Evolutionary conservation across 2,888 invertebrate genomes (phyloP).

Genomic region (Leptinotarsa haldemani): DNA sequence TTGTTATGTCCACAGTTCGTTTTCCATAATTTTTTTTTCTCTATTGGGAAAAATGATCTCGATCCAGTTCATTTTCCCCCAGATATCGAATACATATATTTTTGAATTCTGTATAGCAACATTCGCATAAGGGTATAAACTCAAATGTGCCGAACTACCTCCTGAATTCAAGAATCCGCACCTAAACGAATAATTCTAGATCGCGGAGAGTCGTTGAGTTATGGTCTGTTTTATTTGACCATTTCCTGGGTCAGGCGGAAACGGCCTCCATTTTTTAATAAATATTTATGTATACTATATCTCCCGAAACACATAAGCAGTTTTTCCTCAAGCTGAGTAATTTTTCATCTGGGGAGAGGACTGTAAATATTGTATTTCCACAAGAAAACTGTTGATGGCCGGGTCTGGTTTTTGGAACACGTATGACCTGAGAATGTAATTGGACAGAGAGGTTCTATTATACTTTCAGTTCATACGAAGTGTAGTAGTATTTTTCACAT

Average conservation of each 20-base stretch:
- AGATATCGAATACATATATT: too few species aligned
- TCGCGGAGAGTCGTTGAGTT: slow-evolving; percentile 30
- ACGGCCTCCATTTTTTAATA: slow-evolving; percentile 48
- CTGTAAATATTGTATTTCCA: slow-evolving; percentile 32
- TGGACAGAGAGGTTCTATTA: too few species aligned
- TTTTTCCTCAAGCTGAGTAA: slow-evolving; percentile 30
- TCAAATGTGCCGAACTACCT: slow-evolving; percentile 17
- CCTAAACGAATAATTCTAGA: slow-evolving; percentile 26
- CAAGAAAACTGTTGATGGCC: background rate
- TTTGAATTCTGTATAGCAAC: background rate
- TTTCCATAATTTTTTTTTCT: too few species aligned
- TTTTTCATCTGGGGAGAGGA: slow-evolving; percentile 34
- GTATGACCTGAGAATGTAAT: too few species aligned
- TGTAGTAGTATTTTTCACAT: background rate
- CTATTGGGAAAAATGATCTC: too few species aligned
- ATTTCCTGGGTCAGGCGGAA: slow-evolving; percentile 44
- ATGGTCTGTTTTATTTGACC: slow-evolving; percentile 44
- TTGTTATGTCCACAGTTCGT: too few species aligned
- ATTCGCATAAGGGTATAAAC: background rate
- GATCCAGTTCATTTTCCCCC: too few species aligned
- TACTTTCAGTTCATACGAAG: background rate
- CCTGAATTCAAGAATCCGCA: slow-evolving; percentile 26
- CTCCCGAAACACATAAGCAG: slow-evolving; percentile 42
- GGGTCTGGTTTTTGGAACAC: too few species aligned
- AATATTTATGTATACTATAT: slow-evolving; percentile 49